Evolutionary conservation across 2,113 vertebrate genomes (phyloP).

Genomic region (Nothobranchius furzeri): DNA sequence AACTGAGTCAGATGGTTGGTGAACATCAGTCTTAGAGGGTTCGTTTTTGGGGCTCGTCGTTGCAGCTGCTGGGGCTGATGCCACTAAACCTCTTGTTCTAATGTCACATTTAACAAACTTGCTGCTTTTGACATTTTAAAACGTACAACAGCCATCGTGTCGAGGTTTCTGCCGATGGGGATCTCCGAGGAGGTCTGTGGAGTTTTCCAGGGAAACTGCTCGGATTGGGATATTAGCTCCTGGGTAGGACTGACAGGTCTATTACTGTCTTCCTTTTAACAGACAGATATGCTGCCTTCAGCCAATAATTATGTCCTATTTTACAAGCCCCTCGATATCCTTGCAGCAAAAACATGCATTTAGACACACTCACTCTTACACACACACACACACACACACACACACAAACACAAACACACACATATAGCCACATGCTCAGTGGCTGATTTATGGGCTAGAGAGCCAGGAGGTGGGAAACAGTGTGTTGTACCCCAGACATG

Average conservation of each 20-base stretch:
- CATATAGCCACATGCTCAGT: conserved; percentile 16
- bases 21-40: no score
- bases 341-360: conserved; percentile 48
- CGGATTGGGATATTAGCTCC: conserved; percentile 41
- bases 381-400: neutral
- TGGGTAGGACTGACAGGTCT: conserved; percentile 66
- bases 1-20: neutral
- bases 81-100: neutral
- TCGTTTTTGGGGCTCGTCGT: no score
- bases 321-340: conserved; percentile 54
- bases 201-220: neutral
- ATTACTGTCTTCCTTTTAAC: conserved; percentile 57
- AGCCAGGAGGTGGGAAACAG: conserved; percentile 68
- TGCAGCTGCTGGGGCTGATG: no score
- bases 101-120: neutral
- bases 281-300: conserved; percentile 39
- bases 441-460: conserved; percentile 65
- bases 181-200: conserved; percentile 22
- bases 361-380: neutral
- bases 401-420: no score
- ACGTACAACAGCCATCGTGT: conserved; percentile 1
- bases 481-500: conserved; percentile 65
- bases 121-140: neutral
- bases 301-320: conserved; percentile 57
- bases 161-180: conserved; percentile 7